Conservation (phyloP, 2,797 vertebrate species). For the Onychomys leucogaster region DNA sequence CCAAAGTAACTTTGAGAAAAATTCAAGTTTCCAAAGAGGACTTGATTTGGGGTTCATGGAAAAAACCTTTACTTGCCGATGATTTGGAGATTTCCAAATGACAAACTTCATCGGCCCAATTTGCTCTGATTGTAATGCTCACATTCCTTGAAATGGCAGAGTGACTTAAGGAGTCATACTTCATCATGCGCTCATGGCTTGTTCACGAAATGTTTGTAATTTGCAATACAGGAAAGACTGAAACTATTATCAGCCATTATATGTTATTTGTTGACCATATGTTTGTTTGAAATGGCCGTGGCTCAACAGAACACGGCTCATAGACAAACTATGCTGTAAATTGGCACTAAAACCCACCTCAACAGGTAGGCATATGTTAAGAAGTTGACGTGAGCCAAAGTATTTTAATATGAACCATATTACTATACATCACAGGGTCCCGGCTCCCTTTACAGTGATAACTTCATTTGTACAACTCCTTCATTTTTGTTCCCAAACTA, state of each 20-base stretch:
- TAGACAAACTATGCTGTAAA: constrained; percentile 84
- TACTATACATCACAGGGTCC: neutral
- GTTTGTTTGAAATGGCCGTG: constrained; percentile 89
- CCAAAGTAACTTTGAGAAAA: constrained; percentile 83
- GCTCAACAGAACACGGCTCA: constrained; percentile 83
- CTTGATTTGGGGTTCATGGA: constrained; percentile 86
- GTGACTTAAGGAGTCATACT: constrained; percentile 88
- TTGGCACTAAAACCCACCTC: constrained; percentile 87
- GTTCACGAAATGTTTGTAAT: constrained; percentile 89
- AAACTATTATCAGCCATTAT: constrained; percentile 92
- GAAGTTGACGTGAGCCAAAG: constrained; percentile 80
- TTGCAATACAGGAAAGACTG: constrained; percentile 88
- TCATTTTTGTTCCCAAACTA: constrained; percentile 18
- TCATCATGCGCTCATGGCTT: constrained; percentile 86
- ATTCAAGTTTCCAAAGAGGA: constrained; percentile 82
- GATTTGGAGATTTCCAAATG: constrained; percentile 91
- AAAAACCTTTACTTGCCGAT: constrained; percentile 90
- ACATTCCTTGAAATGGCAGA: constrained; percentile 88
- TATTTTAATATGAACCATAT: constrained; percentile 88
- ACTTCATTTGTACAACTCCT: constrained; percentile 76
- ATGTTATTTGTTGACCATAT: constrained; percentile 89
- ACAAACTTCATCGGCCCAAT: constrained; percentile 90
- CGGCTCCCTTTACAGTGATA: constrained; percentile 45
- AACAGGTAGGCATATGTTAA: constrained; percentile 87
- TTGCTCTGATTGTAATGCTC: constrained; percentile 89